These are phyloP conservation scores for Lasioglossum villosulum DNA, from an alignment of 2,888 invertebrate species.

Conservation along the genomic window DNA sequence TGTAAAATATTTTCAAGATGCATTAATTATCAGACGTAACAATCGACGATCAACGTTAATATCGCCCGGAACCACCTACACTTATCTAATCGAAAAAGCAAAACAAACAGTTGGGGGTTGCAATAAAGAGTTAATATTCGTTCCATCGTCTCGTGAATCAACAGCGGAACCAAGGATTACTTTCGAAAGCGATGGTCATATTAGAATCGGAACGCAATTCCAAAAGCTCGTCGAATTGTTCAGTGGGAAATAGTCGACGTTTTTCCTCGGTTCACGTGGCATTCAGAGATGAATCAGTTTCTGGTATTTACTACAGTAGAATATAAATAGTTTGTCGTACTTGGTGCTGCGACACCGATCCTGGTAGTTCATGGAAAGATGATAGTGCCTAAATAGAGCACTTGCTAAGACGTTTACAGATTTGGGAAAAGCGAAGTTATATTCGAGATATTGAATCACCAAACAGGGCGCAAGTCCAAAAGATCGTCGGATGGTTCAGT, in stretches of 20 bases:
- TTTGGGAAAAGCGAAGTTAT: too few species aligned
- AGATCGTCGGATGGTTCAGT: background rate
- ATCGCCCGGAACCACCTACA: background rate
- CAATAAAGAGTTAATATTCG: constrained; percentile 1
- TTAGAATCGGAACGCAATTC: background rate
- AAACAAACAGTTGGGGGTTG: background rate
- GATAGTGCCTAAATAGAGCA: too few species aligned
- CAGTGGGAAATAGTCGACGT: background rate
- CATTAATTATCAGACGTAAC: background rate
- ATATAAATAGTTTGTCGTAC: too few species aligned
- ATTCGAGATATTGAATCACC: too few species aligned
- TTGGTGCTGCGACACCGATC: too few species aligned
- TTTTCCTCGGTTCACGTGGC: background rate
- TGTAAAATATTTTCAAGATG: too few species aligned
- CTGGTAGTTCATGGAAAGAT: too few species aligned
- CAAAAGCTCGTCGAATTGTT: background rate
- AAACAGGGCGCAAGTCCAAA: too few species aligned
- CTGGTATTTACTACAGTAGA: background rate
- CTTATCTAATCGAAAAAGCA: background rate
- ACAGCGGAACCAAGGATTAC: background rate
- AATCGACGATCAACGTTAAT: background rate
- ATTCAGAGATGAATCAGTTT: background rate
- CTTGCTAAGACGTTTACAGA: too few species aligned
- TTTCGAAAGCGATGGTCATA: background rate
- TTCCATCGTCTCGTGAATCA: background rate